Base-by-base conservation (phyloP, 2,888 invertebrate species). In the Drosophila quinaria region DNA sequence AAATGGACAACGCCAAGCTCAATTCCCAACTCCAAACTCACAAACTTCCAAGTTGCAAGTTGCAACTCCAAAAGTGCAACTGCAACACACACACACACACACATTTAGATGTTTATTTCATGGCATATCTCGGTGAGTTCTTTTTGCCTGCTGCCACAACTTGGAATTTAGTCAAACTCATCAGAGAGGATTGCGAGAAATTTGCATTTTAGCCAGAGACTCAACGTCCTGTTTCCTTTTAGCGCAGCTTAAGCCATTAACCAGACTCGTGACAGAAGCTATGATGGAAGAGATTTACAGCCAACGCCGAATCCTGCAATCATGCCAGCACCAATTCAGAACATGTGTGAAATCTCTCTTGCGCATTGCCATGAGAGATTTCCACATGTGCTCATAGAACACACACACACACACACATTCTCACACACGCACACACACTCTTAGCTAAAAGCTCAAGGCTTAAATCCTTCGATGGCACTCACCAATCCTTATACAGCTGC, bases 141-240 rank as follows among this genome's bases (percentile, higher is more conserved):
- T 44, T 59, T 64, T 51, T 42, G 29, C 29, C 29, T 56, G 64
- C 29, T 56, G 64, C 56, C 58, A 56, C 49, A 55, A 55, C 47
- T 60, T 41, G 65, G 56, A 55, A 70, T 77, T 67, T 66, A 63
- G 62, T 69, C 55, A 67, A 70, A 73, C 62, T 55, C 75, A 84
- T 78, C 70, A 60, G 46, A 56, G 66, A 42, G 62, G 46, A 46
- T 35, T 61, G 71, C 25, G 42, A 51, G 56, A 76, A 82, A 86
- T 83, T 88, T 86, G 70, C 89, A 88, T 83, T 82, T 86, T 68
- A 54, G 74, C 60, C 74, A 77, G 70, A 66, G 78, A 84, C 81
- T 69, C 54, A 73, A 70, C 69, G 55, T 77, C 80, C 82, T 82
- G 54, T 60, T 64, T 46, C 29, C 17, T 4, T 39, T 37, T 13